These are phyloP conservation scores for Cataglyphis rosenhaueri DNA, from an alignment of 2,888 invertebrate species.

Conservation along the genomic window DNA sequence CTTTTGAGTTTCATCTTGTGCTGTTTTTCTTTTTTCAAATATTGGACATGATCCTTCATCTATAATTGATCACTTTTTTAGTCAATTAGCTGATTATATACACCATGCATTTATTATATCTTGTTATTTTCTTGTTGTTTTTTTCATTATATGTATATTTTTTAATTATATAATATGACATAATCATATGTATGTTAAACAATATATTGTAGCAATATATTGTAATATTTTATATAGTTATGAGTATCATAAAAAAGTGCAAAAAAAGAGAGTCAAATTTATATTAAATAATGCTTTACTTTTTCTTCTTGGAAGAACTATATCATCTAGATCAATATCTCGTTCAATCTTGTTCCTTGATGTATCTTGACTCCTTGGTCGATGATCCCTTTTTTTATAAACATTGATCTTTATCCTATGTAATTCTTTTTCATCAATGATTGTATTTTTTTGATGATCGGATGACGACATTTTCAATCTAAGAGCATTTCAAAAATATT, in stretches of 20 bases:
- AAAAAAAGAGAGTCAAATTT: too few species aligned
- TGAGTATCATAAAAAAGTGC: not conserved
- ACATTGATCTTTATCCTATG: not conserved
- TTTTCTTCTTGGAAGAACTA: constrained; percentile 4
- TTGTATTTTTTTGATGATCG: not conserved
- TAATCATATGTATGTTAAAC: not conserved
- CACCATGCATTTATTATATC: not conserved
- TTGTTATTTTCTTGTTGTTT: not conserved
- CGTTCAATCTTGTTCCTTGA: constrained; percentile 54
- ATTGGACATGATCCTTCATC: constrained; percentile 10
- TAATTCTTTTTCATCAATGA: not conserved
- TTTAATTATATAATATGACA: not conserved
- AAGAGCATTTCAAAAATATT: not conserved
- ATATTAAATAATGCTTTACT: constrained; percentile 9
- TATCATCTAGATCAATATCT: not conserved
- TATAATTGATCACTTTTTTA: not conserved
- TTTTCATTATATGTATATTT: not conserved
- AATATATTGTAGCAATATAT: not conserved
- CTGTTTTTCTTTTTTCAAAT: not conserved
- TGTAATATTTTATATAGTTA: not conserved
- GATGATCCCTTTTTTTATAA: not conserved
- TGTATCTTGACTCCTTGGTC: too few species aligned
- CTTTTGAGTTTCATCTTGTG: not conserved
- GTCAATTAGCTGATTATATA: not conserved
- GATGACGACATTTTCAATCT: not conserved